phyloP scores from a whole-genome alignment of 2,113 vertebrate species.

The Cygnus buccinator region DNA sequence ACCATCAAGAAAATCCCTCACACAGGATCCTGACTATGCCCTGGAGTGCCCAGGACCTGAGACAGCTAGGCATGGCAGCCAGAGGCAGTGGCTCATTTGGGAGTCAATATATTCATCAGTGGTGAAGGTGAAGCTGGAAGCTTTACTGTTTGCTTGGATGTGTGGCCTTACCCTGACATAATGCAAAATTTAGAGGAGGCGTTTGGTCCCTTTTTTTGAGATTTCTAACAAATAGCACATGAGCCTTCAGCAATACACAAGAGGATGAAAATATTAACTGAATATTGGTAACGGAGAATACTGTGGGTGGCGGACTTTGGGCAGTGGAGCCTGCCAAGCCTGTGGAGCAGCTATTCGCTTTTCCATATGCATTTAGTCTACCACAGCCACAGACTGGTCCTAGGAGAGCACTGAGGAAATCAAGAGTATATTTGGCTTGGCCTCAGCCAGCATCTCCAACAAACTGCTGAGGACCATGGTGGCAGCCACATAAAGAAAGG shows the following conservation, averaged over 20 bases:
- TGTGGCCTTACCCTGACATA: background rate
- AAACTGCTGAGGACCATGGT: background rate
- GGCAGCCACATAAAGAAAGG: conserved; percentile 27
- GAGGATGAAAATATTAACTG: background rate
- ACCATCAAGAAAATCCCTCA: background rate
- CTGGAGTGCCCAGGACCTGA: background rate
- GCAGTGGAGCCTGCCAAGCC: background rate
- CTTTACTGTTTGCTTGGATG: background rate
- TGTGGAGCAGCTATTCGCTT: background rate
- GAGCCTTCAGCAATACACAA: background rate
- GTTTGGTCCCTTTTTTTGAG: background rate
- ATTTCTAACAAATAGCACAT: background rate
- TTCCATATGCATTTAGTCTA: background rate
- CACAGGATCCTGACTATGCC: background rate
- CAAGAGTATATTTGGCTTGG: background rate
- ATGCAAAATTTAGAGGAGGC: background rate
- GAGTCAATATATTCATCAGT: background rate
- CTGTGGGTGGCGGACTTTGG: background rate
- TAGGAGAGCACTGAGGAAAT: background rate
- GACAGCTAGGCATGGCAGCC: background rate
- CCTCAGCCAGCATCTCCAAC: background rate
- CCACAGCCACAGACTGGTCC: background rate
- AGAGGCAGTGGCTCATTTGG: background rate
- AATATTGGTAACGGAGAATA: background rate
- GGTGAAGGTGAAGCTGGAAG: background rate